phyloP scores from a whole-genome alignment of 2,888 invertebrate genomes.

The Caenorhabditis becei region DNA sequence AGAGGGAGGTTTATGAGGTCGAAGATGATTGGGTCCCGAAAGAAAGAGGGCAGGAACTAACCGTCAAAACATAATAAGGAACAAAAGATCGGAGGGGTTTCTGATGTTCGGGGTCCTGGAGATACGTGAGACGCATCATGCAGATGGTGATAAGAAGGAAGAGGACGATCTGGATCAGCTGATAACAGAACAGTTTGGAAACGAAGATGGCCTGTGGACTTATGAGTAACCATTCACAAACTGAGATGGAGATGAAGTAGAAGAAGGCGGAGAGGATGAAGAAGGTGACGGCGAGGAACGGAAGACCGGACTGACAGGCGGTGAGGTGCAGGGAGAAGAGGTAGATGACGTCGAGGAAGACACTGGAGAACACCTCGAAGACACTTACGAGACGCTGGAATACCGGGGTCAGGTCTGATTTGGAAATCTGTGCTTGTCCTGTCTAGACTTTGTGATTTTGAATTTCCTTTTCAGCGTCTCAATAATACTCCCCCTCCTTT shows the following conservation, averaged over 20 bases:
- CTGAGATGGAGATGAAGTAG: constrained; percentile 9
- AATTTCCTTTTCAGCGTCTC: too few relatives aligned
- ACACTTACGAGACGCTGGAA: constrained; percentile 28
- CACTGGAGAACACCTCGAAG: constrained; percentile 26
- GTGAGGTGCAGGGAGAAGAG: constrained; percentile 36
- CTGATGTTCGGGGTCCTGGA: constrained; percentile 24
- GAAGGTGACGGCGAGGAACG: constrained; percentile 23
- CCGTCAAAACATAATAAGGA: constrained; percentile 40
- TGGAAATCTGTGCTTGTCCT: too few relatives aligned
- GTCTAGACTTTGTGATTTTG: too few relatives aligned
- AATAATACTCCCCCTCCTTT: too few relatives aligned
- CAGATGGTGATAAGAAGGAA: constrained; percentile 22
- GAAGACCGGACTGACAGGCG: constrained; percentile 26
- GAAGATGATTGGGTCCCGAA: not conserved
- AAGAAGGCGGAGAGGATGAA: constrained; percentile 31
- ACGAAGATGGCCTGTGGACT: not conserved
- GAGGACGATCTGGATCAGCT: constrained; percentile 25
- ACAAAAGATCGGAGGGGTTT: constrained; percentile 29
- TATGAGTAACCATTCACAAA: constrained; percentile 29
- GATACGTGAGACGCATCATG: constrained; percentile 19
- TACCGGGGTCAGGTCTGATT: not conserved
- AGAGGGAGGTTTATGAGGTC: not conserved
- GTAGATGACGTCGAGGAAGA: constrained; percentile 21
- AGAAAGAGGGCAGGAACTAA: constrained; percentile 4
- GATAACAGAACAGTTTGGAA: constrained; percentile 29